These are phyloP conservation scores for Eulemur mongoz DNA, from an alignment of 2,797 vertebrate genomes.

Conservation along the genomic window DNA sequence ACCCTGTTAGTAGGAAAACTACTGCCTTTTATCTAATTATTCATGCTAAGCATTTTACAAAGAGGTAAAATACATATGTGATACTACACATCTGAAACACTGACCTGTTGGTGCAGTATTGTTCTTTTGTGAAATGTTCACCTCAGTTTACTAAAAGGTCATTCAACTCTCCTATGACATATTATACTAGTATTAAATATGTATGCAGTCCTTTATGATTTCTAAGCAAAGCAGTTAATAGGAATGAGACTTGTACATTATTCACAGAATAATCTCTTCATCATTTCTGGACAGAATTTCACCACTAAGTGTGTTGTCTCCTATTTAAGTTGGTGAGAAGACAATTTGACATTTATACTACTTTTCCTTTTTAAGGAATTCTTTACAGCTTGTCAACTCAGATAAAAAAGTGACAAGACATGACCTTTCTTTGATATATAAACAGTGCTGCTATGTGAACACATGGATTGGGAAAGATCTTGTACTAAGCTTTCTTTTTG, in stretches of 20 bases:
- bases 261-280: conserved; percentile 25
- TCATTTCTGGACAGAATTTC: conserved; percentile 33
- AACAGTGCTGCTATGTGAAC: neutral
- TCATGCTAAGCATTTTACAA: neutral
- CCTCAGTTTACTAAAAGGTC: neutral
- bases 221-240: neutral
- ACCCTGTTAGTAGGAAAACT: neutral
- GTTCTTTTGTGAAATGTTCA: neutral
- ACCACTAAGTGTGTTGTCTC: neutral
- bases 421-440: conserved; percentile 50
- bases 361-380: conserved; percentile 29
- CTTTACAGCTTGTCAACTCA: conserved; percentile 46
- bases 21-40: neutral
- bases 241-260: neutral
- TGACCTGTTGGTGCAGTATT: neutral
- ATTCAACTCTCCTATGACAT: neutral
- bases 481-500: neutral
- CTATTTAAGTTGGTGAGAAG: neutral
- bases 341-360: conserved; percentile 52
- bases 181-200: neutral
- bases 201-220: neutral
- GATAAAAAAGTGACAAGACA: conserved; percentile 31
- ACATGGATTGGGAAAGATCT: neutral
- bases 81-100: neutral
- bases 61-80: neutral